Evolutionary conservation across 2,113 vertebrate genomes (phyloP).

Genomic region (Fregetta grallaria): DNA sequence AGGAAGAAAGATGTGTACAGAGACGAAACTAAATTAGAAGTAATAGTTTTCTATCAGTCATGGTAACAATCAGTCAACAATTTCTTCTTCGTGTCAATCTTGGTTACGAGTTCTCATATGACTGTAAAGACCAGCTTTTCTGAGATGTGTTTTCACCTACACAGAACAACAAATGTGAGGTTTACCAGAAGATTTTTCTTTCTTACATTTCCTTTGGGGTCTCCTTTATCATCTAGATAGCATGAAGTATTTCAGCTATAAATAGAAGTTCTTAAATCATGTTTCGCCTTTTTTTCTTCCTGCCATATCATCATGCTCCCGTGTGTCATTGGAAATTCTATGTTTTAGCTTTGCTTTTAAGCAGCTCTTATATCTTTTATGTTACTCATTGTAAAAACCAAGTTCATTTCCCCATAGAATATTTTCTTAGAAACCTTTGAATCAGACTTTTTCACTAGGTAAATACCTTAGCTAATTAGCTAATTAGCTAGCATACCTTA

Average conservation of each 20-base stretch:
- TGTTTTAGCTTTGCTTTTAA: neutral
- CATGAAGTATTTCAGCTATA: neutral
- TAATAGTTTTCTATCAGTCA: neutral
- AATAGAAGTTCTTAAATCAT: neutral
- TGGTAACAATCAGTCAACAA: neutral
- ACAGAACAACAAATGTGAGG: neutral
- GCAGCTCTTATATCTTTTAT: neutral
- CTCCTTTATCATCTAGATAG: neutral
- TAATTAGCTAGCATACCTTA: neutral
- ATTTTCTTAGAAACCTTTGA: neutral
- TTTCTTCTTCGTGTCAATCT: neutral
- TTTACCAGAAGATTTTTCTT: neutral
- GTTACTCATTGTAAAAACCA: neutral
- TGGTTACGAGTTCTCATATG: neutral
- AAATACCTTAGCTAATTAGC: no score
- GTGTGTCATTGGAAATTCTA: neutral
- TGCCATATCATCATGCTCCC: neutral
- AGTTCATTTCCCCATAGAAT: neutral
- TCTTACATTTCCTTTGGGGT: neutral
- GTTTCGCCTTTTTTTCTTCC: neutral
- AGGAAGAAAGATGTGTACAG: neutral
- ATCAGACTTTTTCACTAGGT: neutral
- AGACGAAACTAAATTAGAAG: neutral
- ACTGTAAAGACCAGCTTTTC: neutral
- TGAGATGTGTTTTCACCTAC: neutral